Evolutionary conservation across 1,140 invertebrate species (phyloP).

Genomic region (Zeugodacus cucurbitae): DNA sequence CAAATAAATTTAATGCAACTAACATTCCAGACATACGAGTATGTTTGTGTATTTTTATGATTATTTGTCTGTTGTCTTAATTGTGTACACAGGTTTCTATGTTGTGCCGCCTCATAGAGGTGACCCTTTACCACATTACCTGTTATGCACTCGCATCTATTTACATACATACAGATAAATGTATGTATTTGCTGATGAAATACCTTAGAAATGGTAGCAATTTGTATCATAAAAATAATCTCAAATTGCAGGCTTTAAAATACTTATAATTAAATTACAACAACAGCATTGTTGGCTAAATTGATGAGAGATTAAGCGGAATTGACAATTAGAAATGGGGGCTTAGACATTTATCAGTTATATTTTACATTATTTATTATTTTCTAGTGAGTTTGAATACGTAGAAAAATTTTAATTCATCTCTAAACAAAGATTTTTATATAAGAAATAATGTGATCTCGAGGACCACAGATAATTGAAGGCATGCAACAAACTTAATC

Average conservation of each 20-base stretch:
- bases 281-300: not conserved
- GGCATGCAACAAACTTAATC: no score
- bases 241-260: constrained; percentile 13
- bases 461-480: no score
- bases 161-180: not conserved
- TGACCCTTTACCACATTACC: constrained; percentile 13
- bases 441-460: no score
- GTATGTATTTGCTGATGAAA: not conserved
- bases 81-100: not conserved
- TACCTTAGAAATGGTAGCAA: not conserved
- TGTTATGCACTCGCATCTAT: not conserved
- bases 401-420: no score
- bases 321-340: no score
- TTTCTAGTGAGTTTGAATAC: no score
- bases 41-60: not conserved
- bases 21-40: not conserved
- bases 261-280: not conserved
- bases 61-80: not conserved
- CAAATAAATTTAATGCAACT: not conserved
- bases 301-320: not conserved
- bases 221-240: constrained; percentile 10
- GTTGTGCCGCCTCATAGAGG: constrained; percentile 9
- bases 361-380: not conserved
- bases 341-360: not conserved
- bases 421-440: no score